Base-by-base conservation (phyloP, 37 sponge, comb jelly and placozoan genomes). In the Chondrilla cf. caribensis region DNA sequence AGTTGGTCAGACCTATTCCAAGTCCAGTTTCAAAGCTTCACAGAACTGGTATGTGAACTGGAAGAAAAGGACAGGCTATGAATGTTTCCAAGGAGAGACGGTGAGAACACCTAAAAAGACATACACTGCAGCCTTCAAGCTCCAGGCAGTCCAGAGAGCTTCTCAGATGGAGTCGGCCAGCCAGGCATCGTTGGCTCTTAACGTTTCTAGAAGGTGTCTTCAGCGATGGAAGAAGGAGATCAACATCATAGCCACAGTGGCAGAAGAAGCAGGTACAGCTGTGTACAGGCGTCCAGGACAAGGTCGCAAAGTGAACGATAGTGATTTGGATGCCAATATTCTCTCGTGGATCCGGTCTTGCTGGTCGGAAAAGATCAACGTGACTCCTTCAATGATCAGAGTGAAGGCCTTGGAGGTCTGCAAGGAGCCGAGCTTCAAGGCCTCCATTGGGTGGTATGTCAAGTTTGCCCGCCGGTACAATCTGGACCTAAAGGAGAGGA, bases 31-130 rank as follows among this genome's bases (percentile, higher is more conserved):
- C 84, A 93, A 93, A 55, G 93, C 93, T 9, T 93, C 93, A 22
- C 81, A 89, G 37, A 93, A 93, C 79, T 93, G 93, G 93, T 93
- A 87, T 80, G 86, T 83, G 39, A 93, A 93, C 73, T 93, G 93
- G 93, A 93, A 93, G 57, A 93, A 93, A 65, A 76, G 89, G 26
- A 84, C 73, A 38, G 82, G 84, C 32, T 93, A 89, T 68, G 43
- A 73, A n/a, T 79, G 86, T 5, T 81, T 81, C 14, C 87, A 89
- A 58, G 87, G 80, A 0, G 90, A 89, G 77, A 83, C 81, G 7
- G 85, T 86, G 54, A 93, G 86, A 44, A 86, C 83, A 26, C 83
- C 83, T 25, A 93, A 93, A 79, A 54, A 87, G 28, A 62, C 88
- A 28, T 93, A 93, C 68, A 93, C 93, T 28, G 93, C 93, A 32